phyloP scores from a whole-genome alignment of 2,888 invertebrate genomes.

The Resseliella maxima region DNA sequence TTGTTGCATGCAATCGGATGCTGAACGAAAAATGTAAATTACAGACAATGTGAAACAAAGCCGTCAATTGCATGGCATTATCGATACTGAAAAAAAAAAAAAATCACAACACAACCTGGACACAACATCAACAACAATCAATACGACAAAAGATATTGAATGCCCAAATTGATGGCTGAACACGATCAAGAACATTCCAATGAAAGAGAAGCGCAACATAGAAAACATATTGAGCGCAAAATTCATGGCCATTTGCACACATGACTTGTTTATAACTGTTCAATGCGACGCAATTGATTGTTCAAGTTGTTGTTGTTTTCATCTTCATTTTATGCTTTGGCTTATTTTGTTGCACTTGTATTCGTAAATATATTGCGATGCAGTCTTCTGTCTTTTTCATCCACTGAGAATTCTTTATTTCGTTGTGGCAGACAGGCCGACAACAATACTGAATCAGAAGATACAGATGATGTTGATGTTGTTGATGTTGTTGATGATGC shows the following conservation, averaged over 20 bases:
- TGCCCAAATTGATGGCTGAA: neutral
- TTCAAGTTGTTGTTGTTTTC: neutral
- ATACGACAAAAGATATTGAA: constrained; percentile 10
- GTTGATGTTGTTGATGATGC: neutral
- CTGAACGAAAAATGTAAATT: constrained; percentile 6
- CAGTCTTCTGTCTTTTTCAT: neutral
- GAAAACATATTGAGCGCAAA: neutral
- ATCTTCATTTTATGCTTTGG: neutral
- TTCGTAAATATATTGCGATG: neutral
- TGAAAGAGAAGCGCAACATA: neutral
- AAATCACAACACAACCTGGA: no score
- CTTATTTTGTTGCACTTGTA: neutral
- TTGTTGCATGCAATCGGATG: neutral
- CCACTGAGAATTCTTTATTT: neutral
- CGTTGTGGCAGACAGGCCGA: neutral
- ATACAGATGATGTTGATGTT: neutral
- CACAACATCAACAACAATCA: neutral
- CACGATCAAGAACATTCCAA: constrained; percentile 4
- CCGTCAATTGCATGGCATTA: constrained; percentile 8
- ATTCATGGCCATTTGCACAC: constrained; percentile 10
- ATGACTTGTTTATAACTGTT: constrained; percentile 28
- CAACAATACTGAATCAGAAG: neutral
- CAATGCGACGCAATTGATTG: constrained; percentile 28
- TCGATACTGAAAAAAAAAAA: neutral
- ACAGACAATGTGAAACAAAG: constrained; percentile 15